These are phyloP conservation scores for Lithophane leautieri DNA, from an alignment of 2,888 invertebrate genomes.

Conservation along the genomic window DNA sequence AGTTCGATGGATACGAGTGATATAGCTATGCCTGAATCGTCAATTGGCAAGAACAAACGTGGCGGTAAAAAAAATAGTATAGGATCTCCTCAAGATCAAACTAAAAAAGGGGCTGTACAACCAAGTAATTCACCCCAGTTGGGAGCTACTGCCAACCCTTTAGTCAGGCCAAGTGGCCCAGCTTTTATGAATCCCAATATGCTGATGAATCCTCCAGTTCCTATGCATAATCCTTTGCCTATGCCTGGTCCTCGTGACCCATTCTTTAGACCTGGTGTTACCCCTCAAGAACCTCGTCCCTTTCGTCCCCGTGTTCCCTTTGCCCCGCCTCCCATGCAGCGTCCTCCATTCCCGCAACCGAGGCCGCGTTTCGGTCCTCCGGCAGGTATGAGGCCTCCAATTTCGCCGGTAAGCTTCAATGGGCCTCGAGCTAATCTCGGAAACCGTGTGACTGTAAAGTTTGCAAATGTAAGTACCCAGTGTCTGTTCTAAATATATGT, in stretches of 20 bases:
- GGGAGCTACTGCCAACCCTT: background rate
- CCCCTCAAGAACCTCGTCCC: constrained; percentile 6
- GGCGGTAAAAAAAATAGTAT: background rate
- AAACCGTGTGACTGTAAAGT: constrained; percentile 65
- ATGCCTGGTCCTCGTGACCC: constrained; percentile 25
- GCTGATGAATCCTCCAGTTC: background rate
- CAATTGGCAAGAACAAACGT: background rate
- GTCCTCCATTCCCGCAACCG: constrained; percentile 29
- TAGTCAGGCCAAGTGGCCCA: background rate
- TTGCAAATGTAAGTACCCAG: constrained; percentile 72
- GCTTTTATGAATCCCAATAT: constrained; percentile 18
- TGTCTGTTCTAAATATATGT: background rate
- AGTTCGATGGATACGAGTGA: background rate
- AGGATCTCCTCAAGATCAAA: constrained; percentile 13
- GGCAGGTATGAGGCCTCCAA: constrained; percentile 23
- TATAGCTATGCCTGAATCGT: background rate
- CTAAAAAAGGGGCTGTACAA: background rate
- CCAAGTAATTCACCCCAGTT: background rate
- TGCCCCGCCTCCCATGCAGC: constrained; percentile 15
- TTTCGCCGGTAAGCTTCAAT: constrained; percentile 10
- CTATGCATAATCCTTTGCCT: constrained; percentile 11
- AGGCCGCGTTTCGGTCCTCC: constrained; percentile 27
- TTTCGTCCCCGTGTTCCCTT: constrained; percentile 29
- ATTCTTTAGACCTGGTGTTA: constrained; percentile 3
- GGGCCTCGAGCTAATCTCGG: constrained; percentile 44